Evolutionary conservation across 2,888 invertebrate genomes (phyloP).

Genomic region (Craniophora ligustri): DNA sequence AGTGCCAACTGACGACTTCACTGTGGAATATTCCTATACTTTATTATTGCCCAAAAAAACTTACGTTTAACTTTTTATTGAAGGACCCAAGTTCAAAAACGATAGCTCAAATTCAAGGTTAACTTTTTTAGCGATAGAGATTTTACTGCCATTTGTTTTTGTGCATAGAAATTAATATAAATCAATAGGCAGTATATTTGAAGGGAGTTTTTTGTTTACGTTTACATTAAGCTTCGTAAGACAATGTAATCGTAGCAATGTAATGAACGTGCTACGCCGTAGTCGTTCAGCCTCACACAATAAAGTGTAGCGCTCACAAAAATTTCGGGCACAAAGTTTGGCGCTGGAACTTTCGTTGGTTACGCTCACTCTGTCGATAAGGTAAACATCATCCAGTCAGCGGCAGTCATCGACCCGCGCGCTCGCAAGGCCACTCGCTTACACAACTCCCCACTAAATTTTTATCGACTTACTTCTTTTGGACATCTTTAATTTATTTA

Average conservation of each 20-base stretch:
- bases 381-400: constrained; percentile 80
- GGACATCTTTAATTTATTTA: constrained; percentile 49
- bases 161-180: constrained; percentile 22
- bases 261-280: constrained; percentile 60
- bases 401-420: constrained; percentile 80
- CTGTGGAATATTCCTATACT: constrained; percentile 66
- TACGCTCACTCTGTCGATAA: constrained; percentile 77
- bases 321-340: constrained; percentile 64
- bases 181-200: constrained; percentile 2
- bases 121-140: constrained; percentile 21
- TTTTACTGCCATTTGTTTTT: constrained; percentile 29
- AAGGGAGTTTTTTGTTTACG: constrained; percentile 16
- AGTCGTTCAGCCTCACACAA: constrained; percentile 51
- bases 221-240: constrained; percentile 9
- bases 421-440: constrained; percentile 83
- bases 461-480: constrained; percentile 66
- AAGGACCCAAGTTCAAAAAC: constrained; percentile 32
- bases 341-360: constrained; percentile 75
- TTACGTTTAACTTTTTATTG: constrained; percentile 42
- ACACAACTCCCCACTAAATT: constrained; percentile 77
- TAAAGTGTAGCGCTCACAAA: constrained; percentile 61
- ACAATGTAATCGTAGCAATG: constrained; percentile 40
- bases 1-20: constrained; percentile 56
- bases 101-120: constrained; percentile 33
- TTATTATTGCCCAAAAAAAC: constrained; percentile 57